Evolutionary conservation across 2,113 vertebrate genomes (phyloP).

Genomic region (Syngnathus typhle): DNA sequence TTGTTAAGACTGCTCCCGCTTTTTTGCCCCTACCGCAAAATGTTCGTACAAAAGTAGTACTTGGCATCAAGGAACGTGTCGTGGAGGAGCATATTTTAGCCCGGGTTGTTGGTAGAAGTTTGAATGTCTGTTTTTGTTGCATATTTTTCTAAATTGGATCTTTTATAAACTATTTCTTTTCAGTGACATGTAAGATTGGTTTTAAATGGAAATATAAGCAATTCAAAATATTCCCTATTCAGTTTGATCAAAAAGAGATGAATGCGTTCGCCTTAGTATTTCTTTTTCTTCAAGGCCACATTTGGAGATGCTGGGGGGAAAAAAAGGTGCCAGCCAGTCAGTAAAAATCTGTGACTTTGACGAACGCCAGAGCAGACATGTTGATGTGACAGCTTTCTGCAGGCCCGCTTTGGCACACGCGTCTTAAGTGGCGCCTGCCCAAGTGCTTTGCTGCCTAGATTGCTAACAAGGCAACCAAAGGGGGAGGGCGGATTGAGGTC

Average conservation of each 20-base stretch:
- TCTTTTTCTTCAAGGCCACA: background rate
- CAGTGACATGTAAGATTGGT: no score
- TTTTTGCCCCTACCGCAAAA: no score
- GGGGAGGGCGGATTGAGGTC: background rate
- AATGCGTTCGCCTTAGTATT: background rate
- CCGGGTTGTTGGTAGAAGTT: no score
- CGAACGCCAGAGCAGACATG: conserved; percentile 46
- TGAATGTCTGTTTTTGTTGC: no score
- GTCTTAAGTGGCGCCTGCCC: conserved; percentile 56
- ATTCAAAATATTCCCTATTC: no score
- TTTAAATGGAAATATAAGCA: no score
- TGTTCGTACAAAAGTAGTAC: no score
- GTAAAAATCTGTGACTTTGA: conserved; percentile 61
- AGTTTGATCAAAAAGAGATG: background rate
- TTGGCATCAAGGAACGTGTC: no score
- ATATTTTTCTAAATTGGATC: no score
- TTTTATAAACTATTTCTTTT: no score
- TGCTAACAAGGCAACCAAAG: background rate
- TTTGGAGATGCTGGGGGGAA: background rate
- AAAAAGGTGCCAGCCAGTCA: conserved; percentile 25
- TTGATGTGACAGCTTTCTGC: conserved; percentile 66
- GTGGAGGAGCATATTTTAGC: no score
- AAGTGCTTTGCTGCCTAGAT: conserved; percentile 35
- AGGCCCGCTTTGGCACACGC: conserved; percentile 61
- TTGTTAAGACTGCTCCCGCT: background rate